These are phyloP conservation scores for Neosilurus mollespiculum DNA, from an alignment of 2,797 vertebrate genomes.

Conservation along the genomic window DNA sequence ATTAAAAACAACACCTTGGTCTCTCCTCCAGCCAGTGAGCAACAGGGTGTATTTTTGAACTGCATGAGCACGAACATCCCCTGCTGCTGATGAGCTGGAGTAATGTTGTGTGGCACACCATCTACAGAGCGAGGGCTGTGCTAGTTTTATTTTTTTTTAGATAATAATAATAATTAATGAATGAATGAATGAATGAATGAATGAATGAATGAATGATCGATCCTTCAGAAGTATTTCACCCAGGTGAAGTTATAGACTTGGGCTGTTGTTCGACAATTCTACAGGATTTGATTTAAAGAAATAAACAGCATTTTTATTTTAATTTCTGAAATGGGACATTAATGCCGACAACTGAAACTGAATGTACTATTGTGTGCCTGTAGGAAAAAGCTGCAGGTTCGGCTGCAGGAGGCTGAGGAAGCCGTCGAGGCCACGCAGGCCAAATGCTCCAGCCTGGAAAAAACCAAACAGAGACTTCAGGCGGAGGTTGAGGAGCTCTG, in stretches of 20 bases:
- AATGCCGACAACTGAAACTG: not conserved
- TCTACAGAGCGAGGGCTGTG: too few species aligned
- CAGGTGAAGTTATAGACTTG: not conserved
- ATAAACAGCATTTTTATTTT: not conserved
- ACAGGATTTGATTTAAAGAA: not conserved
- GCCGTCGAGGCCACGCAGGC: constrained; percentile 75
- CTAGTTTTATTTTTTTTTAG: too few species aligned
- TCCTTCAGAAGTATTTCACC: not conserved
- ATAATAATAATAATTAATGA: too few species aligned
- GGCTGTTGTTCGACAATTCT: not conserved
- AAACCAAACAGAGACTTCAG: constrained; percentile 80
- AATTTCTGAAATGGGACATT: not conserved
- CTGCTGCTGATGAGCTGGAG: too few species aligned
- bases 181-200: too few species aligned
- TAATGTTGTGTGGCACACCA: too few species aligned
- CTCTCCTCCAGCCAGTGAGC: too few species aligned
- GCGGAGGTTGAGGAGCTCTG: constrained; percentile 81
- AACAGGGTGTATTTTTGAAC: too few species aligned
- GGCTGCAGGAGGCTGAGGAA: constrained; percentile 80
- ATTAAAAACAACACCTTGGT: too few species aligned
- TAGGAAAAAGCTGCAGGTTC: constrained; percentile 76
- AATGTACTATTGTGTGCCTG: not conserved
- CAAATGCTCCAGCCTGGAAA: constrained; percentile 80
- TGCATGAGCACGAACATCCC: too few species aligned
- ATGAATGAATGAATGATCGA: too few species aligned